Conservation (phyloP, 2,888 invertebrate species). For the Acanthopleura granulata region DNA sequence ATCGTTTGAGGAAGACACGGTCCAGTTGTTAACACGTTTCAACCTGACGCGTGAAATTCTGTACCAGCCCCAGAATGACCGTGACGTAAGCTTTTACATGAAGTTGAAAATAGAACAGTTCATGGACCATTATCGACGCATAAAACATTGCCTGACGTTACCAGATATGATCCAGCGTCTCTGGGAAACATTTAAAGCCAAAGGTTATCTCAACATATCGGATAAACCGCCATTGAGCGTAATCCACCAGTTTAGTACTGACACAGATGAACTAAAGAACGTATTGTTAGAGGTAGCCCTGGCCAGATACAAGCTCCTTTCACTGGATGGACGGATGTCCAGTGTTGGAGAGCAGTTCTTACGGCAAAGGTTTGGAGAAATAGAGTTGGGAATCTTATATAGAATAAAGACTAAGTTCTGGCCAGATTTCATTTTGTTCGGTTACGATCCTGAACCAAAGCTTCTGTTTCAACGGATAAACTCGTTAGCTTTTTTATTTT, state of each 20-base stretch:
- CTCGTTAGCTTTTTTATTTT: too few relatives aligned
- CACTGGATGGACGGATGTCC: background rate
- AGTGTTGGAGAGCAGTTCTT: background rate
- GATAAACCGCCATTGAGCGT: background rate
- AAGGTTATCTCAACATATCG: background rate
- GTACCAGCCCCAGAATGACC: background rate
- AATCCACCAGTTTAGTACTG: background rate
- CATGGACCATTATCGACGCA: background rate
- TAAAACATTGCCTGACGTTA: background rate
- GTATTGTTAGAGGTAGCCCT: background rate
- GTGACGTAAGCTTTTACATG: background rate
- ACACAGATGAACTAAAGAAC: background rate
- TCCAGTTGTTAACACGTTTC: background rate
- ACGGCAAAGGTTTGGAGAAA: too few relatives aligned
- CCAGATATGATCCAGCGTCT: background rate
- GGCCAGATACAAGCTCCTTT: background rate
- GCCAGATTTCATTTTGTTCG: background rate
- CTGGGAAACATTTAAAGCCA: background rate
- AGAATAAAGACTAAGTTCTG: background rate
- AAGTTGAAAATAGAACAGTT: conserved; percentile 1
- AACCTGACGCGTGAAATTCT: background rate
- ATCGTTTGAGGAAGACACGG: background rate
- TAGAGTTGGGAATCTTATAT: background rate
- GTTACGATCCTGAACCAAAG: background rate
- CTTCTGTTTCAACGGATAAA: background rate